Evolutionary conservation across 2,797 vertebrate species (phyloP).

Genomic region (Pantherophis vulpinus): DNA sequence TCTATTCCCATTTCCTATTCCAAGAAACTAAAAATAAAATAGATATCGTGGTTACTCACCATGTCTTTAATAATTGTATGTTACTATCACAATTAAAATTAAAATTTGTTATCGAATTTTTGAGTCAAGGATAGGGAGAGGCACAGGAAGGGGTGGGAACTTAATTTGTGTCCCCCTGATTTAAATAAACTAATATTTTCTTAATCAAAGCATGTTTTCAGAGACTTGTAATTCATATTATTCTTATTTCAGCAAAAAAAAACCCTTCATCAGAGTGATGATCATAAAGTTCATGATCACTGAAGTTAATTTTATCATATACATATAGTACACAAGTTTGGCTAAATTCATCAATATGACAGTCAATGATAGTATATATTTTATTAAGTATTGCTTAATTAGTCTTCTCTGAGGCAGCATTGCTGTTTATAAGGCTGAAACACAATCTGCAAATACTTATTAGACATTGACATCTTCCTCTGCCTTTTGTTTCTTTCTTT

Average conservation of each 20-base stretch:
- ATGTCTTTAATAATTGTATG: background rate
- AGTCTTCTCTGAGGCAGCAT: background rate
- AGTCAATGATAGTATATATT: background rate
- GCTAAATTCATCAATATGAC: background rate
- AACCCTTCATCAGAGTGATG: background rate
- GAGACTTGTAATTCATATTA: background rate
- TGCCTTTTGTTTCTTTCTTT: background rate
- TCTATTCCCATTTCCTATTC: background rate
- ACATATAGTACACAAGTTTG: background rate
- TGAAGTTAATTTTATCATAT: background rate
- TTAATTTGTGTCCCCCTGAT: background rate
- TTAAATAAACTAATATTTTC: background rate
- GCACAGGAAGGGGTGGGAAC: background rate
- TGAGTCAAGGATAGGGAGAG: background rate
- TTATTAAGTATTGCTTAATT: background rate
- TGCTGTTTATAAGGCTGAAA: background rate
- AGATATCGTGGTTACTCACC: background rate
- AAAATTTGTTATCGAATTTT: background rate
- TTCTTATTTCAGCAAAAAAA: background rate
- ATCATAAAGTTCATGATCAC: background rate
- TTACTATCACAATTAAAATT: background rate
- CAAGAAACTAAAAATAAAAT: background rate
- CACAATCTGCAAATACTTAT: background rate
- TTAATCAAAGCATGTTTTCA: background rate
- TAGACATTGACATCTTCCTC: background rate